Percentiles rank a stretch among this genome's conserved stretches.
phyloP scores from a whole-genome alignment of 2,797 vertebrate species.

The Babyrousa celebensis region DNA sequence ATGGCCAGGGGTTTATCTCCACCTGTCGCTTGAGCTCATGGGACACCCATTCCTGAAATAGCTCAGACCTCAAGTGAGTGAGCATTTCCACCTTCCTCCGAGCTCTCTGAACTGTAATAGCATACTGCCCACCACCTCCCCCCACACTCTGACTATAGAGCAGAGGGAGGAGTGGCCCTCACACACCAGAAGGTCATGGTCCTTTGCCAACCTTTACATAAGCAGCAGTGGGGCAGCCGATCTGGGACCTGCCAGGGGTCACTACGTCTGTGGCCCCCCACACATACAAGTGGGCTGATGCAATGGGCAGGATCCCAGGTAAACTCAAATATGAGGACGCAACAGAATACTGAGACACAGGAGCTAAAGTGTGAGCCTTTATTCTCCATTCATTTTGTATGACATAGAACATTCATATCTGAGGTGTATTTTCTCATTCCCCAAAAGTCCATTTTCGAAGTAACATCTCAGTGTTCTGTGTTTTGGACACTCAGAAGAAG shows the following conservation, averaged over 20 bases:
- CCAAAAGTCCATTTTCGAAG: background rate
- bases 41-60: background rate
- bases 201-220: background rate
- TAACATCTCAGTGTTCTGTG: background rate
- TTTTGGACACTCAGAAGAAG: background rate
- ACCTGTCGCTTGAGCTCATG: background rate
- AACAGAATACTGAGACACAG: background rate
- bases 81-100: background rate
- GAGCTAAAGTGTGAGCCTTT: background rate
- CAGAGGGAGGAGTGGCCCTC: background rate
- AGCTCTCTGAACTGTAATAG: background rate
- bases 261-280: rapidly evolving
- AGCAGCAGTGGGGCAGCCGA: background rate
- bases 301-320: background rate
- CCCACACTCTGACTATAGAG: no score
- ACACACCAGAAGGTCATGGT: background rate
- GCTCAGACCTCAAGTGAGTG: background rate
- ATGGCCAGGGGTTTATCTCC: background rate
- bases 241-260: no score
- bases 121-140: background rate
- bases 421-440: background rate
- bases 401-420: background rate
- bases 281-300: rapidly evolving
- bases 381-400: background rate
- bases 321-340: background rate